Base-by-base conservation (phyloP, 1,140 invertebrate genomes). In the Euschistus heros region DNA sequence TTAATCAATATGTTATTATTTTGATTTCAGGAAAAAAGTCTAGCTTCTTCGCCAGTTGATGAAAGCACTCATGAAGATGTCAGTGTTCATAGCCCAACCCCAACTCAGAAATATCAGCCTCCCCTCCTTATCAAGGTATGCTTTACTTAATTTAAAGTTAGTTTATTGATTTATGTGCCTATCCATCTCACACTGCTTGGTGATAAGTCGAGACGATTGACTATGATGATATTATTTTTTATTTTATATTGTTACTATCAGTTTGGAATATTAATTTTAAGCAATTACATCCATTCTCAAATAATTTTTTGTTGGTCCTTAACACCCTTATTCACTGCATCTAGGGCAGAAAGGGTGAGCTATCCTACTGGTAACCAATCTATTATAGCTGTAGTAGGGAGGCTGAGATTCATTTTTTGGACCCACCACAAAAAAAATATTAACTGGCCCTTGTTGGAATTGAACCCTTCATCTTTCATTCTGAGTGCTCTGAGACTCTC, bases 51-150 rank as follows among this genome's bases (percentile, higher is more conserved):
- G 18, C 59, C 59, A 33, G 22, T 37, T 37, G 59, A 61, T 18
- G 59, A 61, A 22, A 61, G 59, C 33, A 20, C 2, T 37, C 15
- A n/a, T 6, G 42, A 61, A 18, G 59, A 61, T 37, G 30, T 33
- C 18, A 44, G 59, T 61, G 30, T 61, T 42, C 59, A 61, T 20
- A 61, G 59, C 18, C 59, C 59, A 42, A 42, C 59, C 1, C 59
- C 59, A 13, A 61, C 37, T 37, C 59, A 61, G 22, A 61, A 61
- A 44, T 44, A 61, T 42, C 59, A 61, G 18, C 15, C 37, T 61
- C 14, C 59, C 6, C 26, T 61, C 14, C 22, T 44, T 37, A 61
- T 61, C 15, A 44, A 61, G 30, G 59, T 61, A 33, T 5, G 6
- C 5, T 57, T 57, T 26, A 6, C 26, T 24, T 24, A 30, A 20